Percentiles rank a stretch among this genome's conserved stretches.
Conservation (phyloP, 2,888 invertebrate genomes). For the Drosophila colorata region DNA sequence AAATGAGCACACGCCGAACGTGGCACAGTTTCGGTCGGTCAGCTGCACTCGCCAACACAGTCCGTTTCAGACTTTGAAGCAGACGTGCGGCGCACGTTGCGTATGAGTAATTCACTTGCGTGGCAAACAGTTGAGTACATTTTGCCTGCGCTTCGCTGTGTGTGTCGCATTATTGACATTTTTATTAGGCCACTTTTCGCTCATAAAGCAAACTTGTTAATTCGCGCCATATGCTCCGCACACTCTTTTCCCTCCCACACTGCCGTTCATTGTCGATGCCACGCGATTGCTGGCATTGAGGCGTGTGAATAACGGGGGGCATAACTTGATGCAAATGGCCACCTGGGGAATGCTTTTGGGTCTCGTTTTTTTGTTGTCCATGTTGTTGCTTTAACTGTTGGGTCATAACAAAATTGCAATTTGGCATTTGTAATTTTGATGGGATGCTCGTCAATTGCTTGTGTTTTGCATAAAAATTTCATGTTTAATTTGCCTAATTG, state of each 20-base stretch:
- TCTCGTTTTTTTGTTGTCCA: conserved; percentile 2
- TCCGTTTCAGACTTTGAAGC: conserved; percentile 39
- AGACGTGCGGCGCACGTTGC: conserved; percentile 51
- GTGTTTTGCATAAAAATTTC: conserved; percentile 17
- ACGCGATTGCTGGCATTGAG: conserved; percentile 2
- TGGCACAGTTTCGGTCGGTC: conserved; percentile 62
- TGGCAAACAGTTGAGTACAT: conserved; percentile 15
- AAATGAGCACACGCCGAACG: conserved; percentile 60
- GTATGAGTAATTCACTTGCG: conserved; percentile 64
- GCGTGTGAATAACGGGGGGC: conserved; percentile 27
- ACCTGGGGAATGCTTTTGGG: conserved; percentile 36
- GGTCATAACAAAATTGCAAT: conserved; percentile 35
- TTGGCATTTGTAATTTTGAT: conserved; percentile 33
- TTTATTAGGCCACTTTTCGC: conserved; percentile 64
- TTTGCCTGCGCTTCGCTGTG: conserved; percentile 8
- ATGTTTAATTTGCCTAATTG: conserved; percentile 19
- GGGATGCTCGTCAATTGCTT: conserved; percentile 19
- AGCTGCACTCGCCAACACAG: conserved; percentile 54
- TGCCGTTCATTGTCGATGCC: conserved; percentile 8
- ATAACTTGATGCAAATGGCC: conserved; percentile 40
- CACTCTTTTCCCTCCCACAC: not conserved
- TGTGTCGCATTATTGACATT: conserved; percentile 66
- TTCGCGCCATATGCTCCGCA: conserved; percentile 59
- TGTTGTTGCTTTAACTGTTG: conserved; percentile 7
- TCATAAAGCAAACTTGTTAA: conserved; percentile 69